These are phyloP conservation scores for Jacana jacana DNA, from an alignment of 2,113 vertebrate species.

Conservation along the genomic window DNA sequence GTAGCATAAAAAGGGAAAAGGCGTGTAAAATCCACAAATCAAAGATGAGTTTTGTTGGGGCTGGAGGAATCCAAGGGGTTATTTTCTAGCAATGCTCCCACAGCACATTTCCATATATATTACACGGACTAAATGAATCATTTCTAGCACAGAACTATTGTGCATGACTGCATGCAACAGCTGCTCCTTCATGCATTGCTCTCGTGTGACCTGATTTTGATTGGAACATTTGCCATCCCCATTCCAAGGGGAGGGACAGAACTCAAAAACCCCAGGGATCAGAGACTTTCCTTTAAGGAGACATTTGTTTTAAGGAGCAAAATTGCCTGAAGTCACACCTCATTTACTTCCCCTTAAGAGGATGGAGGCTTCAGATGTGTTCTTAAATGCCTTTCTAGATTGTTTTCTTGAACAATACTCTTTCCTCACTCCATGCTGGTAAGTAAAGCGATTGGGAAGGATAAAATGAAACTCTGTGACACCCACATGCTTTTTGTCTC, in stretches of 20 bases:
- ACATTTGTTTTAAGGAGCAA: background rate
- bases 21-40: background rate
- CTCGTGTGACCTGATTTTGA: background rate
- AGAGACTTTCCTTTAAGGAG: background rate
- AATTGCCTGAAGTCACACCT: background rate
- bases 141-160: background rate
- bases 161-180: background rate
- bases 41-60: background rate
- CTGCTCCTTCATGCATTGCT: background rate
- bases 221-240: background rate
- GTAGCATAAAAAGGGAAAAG: background rate
- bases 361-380: background rate
- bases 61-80: background rate
- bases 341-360: background rate
- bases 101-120: conserved; percentile 33
- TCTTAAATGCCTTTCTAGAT: background rate
- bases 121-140: background rate
- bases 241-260: no score
- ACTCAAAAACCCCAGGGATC: background rate
- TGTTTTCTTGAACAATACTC: background rate
- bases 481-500: background rate
- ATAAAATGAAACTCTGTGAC: background rate
- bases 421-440: fast-evolving
- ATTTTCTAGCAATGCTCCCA: background rate
- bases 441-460: background rate